Percentiles rank a stretch among this genome's conserved stretches.
phyloP scores from a whole-genome alignment of 2,888 invertebrate genomes.

The Apodemia hepburni region DNA sequence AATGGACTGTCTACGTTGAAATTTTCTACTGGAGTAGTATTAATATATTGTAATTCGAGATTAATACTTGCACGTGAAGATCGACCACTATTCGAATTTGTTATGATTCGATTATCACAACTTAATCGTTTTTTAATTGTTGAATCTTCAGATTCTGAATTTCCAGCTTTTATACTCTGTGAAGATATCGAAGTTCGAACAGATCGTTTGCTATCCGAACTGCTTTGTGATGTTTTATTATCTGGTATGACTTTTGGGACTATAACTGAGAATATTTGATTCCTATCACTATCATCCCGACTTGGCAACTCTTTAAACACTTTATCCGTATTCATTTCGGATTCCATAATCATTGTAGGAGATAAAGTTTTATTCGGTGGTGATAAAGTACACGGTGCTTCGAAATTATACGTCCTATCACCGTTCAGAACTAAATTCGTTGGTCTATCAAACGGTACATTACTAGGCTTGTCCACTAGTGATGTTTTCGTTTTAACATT shows the following conservation, averaged over 20 bases:
- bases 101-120: constrained; percentile 66
- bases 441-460: constrained; percentile 50
- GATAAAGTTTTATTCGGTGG: constrained; percentile 72
- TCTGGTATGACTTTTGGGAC: constrained; percentile 64
- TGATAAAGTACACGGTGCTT: constrained; percentile 63
- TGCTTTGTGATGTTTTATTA: constrained; percentile 45
- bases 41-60: constrained; percentile 63
- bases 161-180: constrained; percentile 57
- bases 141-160: constrained; percentile 69
- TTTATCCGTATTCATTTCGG: constrained; percentile 54
- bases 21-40: constrained; percentile 49
- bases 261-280: constrained; percentile 71
- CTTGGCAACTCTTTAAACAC: constrained; percentile 68
- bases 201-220: constrained; percentile 58
- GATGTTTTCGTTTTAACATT: constrained; percentile 48
- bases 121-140: constrained; percentile 66
- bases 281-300: constrained; percentile 47
- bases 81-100: constrained; percentile 48
- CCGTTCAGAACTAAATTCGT: constrained; percentile 53
- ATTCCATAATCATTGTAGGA: constrained; percentile 65
- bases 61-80: constrained; percentile 67
- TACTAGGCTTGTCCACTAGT: constrained; percentile 56
- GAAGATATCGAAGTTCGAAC: constrained; percentile 57
- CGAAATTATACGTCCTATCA: constrained; percentile 51
- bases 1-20: constrained; percentile 53